phyloP scores from a whole-genome alignment of 2,797 vertebrate genomes.

The Choloepus didactylus region DNA sequence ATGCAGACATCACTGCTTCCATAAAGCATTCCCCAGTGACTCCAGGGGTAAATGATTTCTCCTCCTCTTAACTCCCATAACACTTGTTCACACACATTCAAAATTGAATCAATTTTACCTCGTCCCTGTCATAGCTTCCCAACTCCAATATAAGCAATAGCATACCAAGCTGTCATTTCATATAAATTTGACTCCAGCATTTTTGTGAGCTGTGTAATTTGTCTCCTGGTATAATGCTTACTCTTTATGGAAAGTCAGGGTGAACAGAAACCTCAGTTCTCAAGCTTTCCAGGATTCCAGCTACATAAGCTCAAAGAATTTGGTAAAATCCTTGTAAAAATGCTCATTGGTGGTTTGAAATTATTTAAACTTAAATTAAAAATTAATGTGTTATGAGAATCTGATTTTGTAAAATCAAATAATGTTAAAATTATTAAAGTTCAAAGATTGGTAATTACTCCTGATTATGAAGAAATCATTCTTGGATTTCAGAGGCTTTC shows the following conservation, averaged over 20 bases:
- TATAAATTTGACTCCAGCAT: not conserved
- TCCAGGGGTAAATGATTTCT: not conserved
- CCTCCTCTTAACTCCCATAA: not conserved
- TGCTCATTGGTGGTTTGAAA: constrained; percentile 37
- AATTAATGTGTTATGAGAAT: not conserved
- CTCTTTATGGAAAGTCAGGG: not conserved
- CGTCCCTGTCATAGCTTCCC: not conserved
- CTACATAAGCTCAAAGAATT: not conserved
- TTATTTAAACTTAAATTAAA: constrained; percentile 41
- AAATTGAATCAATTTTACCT: constrained; percentile 33
- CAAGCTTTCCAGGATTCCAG: constrained; percentile 4
- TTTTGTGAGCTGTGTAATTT: constrained; percentile 42
- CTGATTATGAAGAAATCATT: not conserved
- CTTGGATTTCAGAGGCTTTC: constrained; percentile 7
- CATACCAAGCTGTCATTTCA: constrained; percentile 27
- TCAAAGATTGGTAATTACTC: not conserved
- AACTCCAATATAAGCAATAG: not conserved
- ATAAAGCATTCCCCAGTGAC: not conserved
- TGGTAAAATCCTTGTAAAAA: constrained; percentile 38
- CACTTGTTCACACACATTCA: not conserved
- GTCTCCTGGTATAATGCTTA: not conserved
- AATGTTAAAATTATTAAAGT: constrained; percentile 41
- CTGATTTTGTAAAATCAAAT: constrained; percentile 16
- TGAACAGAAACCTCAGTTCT: constrained; percentile 42
- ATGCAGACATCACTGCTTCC: not conserved